A percentile compares a stretch with the other conserved stretches of the same genome.
Evolutionary conservation across 2,113 vertebrate genomes (phyloP).

Genomic region (Pelvicachromis taeniatus): DNA sequence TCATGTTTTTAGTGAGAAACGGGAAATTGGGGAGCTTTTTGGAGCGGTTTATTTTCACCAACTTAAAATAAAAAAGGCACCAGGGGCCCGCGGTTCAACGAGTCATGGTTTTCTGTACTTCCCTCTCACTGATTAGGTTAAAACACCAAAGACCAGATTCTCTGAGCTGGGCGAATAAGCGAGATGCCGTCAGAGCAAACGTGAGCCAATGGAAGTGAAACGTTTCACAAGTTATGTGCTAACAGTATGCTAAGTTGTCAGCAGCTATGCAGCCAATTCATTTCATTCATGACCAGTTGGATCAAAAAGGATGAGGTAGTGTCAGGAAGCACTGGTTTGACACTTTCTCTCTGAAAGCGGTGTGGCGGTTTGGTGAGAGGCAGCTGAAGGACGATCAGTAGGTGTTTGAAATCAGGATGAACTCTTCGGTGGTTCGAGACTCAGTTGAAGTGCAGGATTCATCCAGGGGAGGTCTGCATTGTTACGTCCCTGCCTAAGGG

Average conservation of each 20-base stretch:
- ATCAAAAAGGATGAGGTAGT: neutral
- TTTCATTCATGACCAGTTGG: neutral
- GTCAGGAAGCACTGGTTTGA: neutral
- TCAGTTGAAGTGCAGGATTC: neutral
- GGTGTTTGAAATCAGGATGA: neutral
- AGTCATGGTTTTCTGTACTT: neutral
- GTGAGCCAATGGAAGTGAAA: neutral
- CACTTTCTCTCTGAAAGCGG: neutral
- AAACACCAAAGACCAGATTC: neutral
- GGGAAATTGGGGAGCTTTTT: neutral
- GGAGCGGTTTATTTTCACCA: neutral
- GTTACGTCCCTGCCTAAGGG: too few species aligned
- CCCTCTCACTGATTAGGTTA: rapidly evolving
- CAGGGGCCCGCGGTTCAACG: neutral
- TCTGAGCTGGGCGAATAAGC: neutral
- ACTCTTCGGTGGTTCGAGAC: neutral
- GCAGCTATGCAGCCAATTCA: neutral
- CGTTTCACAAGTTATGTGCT: neutral
- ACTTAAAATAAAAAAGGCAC: neutral
- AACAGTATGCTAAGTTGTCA: neutral
- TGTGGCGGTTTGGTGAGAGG: rapidly evolving
- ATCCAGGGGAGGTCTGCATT: neutral
- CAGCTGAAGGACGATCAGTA: neutral
- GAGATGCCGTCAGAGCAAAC: neutral
- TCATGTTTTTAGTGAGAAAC: neutral